phyloP scores from a whole-genome alignment of 2,113 vertebrate genomes.

The Microtus oregoni region DNA sequence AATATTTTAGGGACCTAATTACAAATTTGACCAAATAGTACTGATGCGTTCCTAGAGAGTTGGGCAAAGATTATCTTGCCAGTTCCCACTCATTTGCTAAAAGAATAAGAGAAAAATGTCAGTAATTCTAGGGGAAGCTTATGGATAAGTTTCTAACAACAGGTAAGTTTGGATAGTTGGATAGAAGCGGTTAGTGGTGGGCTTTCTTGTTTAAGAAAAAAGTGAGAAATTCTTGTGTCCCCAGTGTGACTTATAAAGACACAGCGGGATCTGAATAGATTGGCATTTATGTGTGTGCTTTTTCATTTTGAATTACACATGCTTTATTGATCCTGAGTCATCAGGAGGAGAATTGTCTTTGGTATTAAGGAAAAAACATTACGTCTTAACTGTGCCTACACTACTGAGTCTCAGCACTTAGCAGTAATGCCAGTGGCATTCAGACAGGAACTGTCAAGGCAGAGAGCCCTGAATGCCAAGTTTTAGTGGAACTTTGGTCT shows the following conservation, averaged over 20 bases:
- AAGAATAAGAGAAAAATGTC: conserved; percentile 63
- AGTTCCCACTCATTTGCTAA: conserved; percentile 26
- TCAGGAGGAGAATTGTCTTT: neutral
- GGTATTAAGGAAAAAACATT: neutral
- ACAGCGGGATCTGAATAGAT: neutral
- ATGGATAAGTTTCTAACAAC: neutral
- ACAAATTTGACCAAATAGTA: conserved; percentile 42
- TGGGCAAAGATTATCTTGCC: conserved; percentile 72
- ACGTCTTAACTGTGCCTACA: neutral
- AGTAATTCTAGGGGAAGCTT: conserved; percentile 65
- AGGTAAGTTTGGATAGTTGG: neutral
- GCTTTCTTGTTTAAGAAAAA: neutral
- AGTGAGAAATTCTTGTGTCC: neutral
- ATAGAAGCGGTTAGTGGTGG: neutral
- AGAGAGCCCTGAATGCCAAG: neutral
- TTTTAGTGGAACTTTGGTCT: conserved; percentile 5
- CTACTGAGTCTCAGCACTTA: neutral
- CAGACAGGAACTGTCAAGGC: neutral
- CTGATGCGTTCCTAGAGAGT: conserved; percentile 45
- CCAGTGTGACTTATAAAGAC: neutral
- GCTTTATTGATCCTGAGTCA: neutral
- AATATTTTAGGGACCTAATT: conserved; percentile 7
- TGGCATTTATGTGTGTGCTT: neutral
- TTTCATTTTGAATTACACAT: conserved; percentile 21
- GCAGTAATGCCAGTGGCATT: neutral